Conservation (phyloP, 1,140 invertebrate genomes). For the Archivesica marissinica region DNA sequence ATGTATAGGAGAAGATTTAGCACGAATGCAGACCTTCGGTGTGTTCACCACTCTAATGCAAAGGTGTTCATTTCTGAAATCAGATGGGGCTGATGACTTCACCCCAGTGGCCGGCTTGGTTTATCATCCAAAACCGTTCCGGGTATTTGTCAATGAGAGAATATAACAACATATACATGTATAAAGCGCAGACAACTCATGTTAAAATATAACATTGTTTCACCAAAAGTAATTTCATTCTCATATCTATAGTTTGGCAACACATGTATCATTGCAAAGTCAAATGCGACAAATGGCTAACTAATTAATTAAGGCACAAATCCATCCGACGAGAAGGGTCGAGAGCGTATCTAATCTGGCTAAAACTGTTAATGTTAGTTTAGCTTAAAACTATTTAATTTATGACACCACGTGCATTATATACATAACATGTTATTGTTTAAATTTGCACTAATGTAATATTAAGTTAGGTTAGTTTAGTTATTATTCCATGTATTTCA, state of each 20-base stretch:
- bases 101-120: neutral
- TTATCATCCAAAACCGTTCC: slow-evolving; percentile 7
- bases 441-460: no score
- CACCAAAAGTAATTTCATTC: neutral
- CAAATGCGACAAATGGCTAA: neutral
- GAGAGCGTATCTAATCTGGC: no score
- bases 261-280: no score
- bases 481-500: no score
- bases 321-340: no score
- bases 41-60: slow-evolving; percentile 1
- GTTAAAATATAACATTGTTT: neutral
- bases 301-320: no score
- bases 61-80: neutral
- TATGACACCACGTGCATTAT: no score
- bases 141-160: neutral
- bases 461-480: no score
- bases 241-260: neutral
- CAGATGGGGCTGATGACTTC: neutral
- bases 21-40: neutral
- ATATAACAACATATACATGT: neutral
- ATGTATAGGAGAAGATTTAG: slow-evolving; percentile 58
- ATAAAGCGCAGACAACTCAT: neutral
- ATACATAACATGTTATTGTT: no score
- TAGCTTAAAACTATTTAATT: no score
- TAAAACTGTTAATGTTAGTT: no score